phyloP scores from a whole-genome alignment of 1,140 invertebrate genomes.

The Zelostemma sp. region DNA sequence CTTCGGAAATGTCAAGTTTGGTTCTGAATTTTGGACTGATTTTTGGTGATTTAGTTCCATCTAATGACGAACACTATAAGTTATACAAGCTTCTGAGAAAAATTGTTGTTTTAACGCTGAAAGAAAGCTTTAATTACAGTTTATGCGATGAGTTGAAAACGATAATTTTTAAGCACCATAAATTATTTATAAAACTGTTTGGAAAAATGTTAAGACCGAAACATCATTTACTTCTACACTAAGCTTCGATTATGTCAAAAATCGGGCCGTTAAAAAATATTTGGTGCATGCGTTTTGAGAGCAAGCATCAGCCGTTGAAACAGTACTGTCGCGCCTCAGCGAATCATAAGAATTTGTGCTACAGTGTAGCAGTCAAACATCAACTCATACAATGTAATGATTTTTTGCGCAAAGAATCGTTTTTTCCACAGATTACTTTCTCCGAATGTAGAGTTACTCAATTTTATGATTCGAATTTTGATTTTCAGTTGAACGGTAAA shows the following conservation, averaged over 20 bases:
- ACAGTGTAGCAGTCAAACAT: conserved; percentile 9
- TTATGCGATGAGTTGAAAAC: neutral
- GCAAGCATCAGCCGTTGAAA: conserved; percentile 19
- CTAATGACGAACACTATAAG: conserved; percentile 19
- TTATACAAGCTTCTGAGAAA: conserved; percentile 20
- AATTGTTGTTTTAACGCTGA: conserved; percentile 19
- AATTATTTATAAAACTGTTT: conserved; percentile 21
- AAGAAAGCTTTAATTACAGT: conserved; percentile 2
- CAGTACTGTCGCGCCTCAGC: conserved; percentile 7
- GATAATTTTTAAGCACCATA: conserved; percentile 22
- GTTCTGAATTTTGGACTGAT: conserved; percentile 22
- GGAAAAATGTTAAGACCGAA: conserved; percentile 26
- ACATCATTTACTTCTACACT: conserved; percentile 26
- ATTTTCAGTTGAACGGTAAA: neutral
- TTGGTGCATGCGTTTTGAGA: conserved; percentile 22
- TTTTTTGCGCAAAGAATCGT: conserved; percentile 8
- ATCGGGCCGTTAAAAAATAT: conserved; percentile 22
- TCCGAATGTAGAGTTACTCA: neutral
- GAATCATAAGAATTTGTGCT: conserved; percentile 14
- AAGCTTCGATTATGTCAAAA: conserved; percentile 19
- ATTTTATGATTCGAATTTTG: neutral
- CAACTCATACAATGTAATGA: conserved; percentile 8
- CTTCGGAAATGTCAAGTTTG: conserved; percentile 21
- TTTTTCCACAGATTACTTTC: conserved; percentile 2
- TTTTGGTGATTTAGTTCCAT: conserved; percentile 25